Conservation (phyloP, 2,888 invertebrate genomes). For the Anorthoa munda region DNA sequence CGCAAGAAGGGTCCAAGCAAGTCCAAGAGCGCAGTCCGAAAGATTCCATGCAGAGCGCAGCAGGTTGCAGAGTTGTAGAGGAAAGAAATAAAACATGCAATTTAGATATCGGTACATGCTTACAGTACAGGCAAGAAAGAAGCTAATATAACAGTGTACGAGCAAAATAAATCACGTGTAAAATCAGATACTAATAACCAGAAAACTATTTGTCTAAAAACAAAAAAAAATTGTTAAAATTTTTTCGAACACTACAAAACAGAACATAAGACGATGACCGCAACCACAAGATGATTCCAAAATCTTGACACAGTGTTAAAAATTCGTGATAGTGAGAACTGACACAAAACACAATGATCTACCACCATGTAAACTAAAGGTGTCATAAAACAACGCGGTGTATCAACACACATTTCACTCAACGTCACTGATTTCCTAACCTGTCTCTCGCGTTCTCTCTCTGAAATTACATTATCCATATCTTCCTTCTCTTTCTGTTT, state of each 20-base stretch:
- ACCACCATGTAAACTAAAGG: slow-evolving; percentile 57
- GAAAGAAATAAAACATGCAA: slow-evolving; percentile 86
- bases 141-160: slow-evolving; percentile 51
- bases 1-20: slow-evolving; percentile 68
- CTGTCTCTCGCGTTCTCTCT: slow-evolving; percentile 81
- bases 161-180: slow-evolving; percentile 19
- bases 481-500: slow-evolving; percentile 79
- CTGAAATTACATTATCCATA: slow-evolving; percentile 69
- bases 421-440: slow-evolving; percentile 78
- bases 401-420: slow-evolving; percentile 60
- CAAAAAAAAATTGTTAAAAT: background rate
- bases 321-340: slow-evolving; percentile 26
- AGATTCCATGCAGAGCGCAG: slow-evolving; percentile 71
- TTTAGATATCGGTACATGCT: slow-evolving; percentile 76
- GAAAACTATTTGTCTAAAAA: background rate
- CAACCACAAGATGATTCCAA: slow-evolving; percentile 43
- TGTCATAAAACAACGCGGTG: slow-evolving; percentile 58
- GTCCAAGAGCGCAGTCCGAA: slow-evolving; percentile 65
- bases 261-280: slow-evolving; percentile 25
- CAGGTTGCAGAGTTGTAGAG: slow-evolving; percentile 74
- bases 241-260: background rate
- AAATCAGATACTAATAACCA: background rate
- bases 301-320: slow-evolving; percentile 13
- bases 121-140: slow-evolving; percentile 43
- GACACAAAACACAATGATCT: slow-evolving; percentile 47